phyloP scores from a whole-genome alignment of 2,888 invertebrate genomes.

The Tipula helvola region DNA sequence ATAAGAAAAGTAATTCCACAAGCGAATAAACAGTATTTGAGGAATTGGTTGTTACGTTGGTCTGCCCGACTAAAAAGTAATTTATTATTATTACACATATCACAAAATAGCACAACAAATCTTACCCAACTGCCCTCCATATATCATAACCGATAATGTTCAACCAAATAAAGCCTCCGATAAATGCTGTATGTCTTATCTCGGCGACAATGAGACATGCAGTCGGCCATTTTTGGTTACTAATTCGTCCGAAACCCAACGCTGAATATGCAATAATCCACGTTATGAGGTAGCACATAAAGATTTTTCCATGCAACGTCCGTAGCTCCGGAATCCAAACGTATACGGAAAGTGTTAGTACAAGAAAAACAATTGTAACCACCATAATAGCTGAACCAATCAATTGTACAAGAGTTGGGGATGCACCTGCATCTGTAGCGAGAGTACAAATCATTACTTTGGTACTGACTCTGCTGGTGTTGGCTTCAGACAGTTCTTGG shows the following conservation, averaged over 20 bases:
- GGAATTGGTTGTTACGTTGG: neutral
- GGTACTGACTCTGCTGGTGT: neutral
- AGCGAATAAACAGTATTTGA: neutral
- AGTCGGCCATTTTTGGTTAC: neutral
- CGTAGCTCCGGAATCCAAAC: conserved; percentile 53
- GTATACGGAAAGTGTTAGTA: conserved; percentile 59
- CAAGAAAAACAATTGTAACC: conserved; percentile 58
- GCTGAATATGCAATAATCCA: neutral
- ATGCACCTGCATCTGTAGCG: neutral
- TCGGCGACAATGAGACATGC: conserved; percentile 17
- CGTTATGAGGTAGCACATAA: neutral
- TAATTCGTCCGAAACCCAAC: neutral
- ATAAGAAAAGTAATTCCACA: neutral
- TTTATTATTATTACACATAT: neutral
- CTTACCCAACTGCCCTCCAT: conserved; percentile 44
- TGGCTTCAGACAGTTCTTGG: neutral
- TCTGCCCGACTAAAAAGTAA: neutral
- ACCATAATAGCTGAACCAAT: conserved; percentile 45
- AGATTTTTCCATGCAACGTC: neutral
- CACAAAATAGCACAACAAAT: neutral
- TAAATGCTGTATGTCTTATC: conserved; percentile 39
- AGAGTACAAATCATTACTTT: neutral
- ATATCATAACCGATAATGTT: conserved; percentile 80
- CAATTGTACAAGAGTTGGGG: neutral
- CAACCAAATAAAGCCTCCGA: conserved; percentile 78